These are phyloP conservation scores for Cromileptes altivelis DNA, from an alignment of 2,113 vertebrate genomes.

Conservation along the genomic window DNA sequence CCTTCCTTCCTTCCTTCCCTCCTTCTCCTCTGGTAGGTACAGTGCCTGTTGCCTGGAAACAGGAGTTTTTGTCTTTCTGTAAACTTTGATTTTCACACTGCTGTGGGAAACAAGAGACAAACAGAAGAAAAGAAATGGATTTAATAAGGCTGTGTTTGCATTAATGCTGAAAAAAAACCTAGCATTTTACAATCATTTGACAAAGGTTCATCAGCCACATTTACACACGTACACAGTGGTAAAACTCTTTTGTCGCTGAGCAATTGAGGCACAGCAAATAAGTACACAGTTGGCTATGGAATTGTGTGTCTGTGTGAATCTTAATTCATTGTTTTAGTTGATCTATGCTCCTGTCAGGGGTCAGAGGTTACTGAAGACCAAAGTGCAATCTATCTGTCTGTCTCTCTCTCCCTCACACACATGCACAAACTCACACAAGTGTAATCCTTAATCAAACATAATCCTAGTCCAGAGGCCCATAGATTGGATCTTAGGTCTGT, in stretches of 20 bases:
- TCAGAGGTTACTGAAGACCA: slow-evolving; percentile 19
- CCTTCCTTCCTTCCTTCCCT: not conserved
- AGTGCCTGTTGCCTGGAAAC: slow-evolving; percentile 69
- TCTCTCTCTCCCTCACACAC: not conserved
- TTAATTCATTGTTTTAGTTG: not conserved
- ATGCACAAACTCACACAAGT: slow-evolving; percentile 1
- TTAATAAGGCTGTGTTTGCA: not conserved
- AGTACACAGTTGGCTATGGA: not conserved
- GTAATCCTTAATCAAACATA: slow-evolving; percentile 45
- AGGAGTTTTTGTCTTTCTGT: slow-evolving; percentile 42
- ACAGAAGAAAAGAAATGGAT: not conserved
- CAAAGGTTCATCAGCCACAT: not conserved
- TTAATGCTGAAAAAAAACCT: slow-evolving; percentile 5
- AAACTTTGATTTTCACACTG: slow-evolving; percentile 56
- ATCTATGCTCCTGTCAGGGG: slow-evolving; percentile 4
- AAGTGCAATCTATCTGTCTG: not conserved
- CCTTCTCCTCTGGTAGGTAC: not conserved
- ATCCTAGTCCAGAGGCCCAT: slow-evolving; percentile 32
- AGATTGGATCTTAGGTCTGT: slow-evolving; percentile 34
- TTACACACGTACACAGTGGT: not conserved
- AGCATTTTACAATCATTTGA: not conserved
- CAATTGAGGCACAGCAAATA: not conserved
- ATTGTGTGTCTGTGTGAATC: not conserved
- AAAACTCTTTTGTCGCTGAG: not conserved
- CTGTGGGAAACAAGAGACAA: slow-evolving; percentile 16